A percentile compares a stretch with the other conserved stretches of the same genome.
Evolutionary conservation across 2,888 invertebrate species (phyloP).

Genomic region (Sarcophaga caerulescens): DNA sequence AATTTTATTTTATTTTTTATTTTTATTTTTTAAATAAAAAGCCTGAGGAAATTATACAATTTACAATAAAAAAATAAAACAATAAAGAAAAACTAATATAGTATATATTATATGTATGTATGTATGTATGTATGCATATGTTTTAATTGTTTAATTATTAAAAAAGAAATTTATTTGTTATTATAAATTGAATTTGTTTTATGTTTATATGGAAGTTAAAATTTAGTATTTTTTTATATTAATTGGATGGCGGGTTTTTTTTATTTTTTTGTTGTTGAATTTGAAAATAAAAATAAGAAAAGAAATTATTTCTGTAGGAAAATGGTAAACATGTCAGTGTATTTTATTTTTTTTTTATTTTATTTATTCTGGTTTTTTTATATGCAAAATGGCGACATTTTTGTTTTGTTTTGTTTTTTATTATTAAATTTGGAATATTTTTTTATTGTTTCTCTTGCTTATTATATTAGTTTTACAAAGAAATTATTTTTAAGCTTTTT

Average conservation of each 20-base stretch:
- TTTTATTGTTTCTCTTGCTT: conserved; percentile 59
- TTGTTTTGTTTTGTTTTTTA: conserved; percentile 77
- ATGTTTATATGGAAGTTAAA: conserved; percentile 57
- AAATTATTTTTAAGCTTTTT: conserved; percentile 76
- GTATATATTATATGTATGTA: neutral
- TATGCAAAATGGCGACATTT: conserved; percentile 80
- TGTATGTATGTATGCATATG: neutral
- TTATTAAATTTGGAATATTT: conserved; percentile 62
- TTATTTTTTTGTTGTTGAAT: too few relatives aligned
- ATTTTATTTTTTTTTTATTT: conserved; percentile 47
- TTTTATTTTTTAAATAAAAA: conserved; percentile 19
- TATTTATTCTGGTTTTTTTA: conserved; percentile 52
- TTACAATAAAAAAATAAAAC: conserved; percentile 35
- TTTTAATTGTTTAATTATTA: conserved; percentile 17
- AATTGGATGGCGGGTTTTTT: too few relatives aligned
- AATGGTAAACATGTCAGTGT: conserved; percentile 11
- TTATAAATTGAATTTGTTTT: conserved; percentile 38
- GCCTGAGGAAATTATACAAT: conserved; percentile 51
- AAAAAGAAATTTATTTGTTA: conserved; percentile 39
- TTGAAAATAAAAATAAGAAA: too few relatives aligned
- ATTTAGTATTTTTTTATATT: neutral
- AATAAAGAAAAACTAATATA: conserved; percentile 20
- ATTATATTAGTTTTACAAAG: conserved; percentile 77
- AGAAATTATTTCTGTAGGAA: too few relatives aligned
- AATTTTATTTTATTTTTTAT: conserved; percentile 29